A percentile compares a stretch with the other conserved stretches of the same genome.
phyloP scores from a whole-genome alignment of 2,888 invertebrate species.

The Scaeva pyrastri region DNA sequence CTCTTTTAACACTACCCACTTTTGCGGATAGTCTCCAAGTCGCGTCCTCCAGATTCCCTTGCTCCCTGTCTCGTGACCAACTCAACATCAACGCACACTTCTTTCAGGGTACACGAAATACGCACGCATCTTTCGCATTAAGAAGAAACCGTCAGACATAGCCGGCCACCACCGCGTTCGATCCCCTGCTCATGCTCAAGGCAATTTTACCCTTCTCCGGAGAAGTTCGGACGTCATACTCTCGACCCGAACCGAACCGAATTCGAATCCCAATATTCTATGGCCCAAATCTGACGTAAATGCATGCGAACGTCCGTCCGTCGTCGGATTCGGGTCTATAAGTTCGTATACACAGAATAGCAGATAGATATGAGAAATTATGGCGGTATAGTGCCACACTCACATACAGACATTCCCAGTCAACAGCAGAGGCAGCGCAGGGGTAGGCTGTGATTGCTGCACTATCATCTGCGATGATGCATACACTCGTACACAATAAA shows the following conservation, averaged over 20 bases:
- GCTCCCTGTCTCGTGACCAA: not conserved
- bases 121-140: conserved; percentile 44
- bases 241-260: conserved; percentile 23
- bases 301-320: conserved; percentile 67
- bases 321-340: no score
- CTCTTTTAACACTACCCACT: conserved; percentile 66
- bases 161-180: no score
- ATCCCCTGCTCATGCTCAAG: conserved; percentile 29
- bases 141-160: no score
- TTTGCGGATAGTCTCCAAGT: conserved; percentile 14
- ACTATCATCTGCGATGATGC: conserved; percentile 37
- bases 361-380: conserved; percentile 64
- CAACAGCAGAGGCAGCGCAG: not conserved
- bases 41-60: no score
- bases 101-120: not conserved
- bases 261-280: no score
- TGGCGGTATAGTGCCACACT: conserved; percentile 55
- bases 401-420: not conserved
- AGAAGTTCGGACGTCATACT: conserved; percentile 19
- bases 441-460: conserved; percentile 28
- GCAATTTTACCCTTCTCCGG: not conserved
- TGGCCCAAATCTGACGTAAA: conserved; percentile 75
- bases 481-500: conserved; percentile 33
- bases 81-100: not conserved
- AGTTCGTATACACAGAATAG: conserved; percentile 31